Evolutionary conservation across 2,888 invertebrate genomes (phyloP), one percentile per base, ranked within the genome.

Genomic region (Phyto melanocephala): DNA sequence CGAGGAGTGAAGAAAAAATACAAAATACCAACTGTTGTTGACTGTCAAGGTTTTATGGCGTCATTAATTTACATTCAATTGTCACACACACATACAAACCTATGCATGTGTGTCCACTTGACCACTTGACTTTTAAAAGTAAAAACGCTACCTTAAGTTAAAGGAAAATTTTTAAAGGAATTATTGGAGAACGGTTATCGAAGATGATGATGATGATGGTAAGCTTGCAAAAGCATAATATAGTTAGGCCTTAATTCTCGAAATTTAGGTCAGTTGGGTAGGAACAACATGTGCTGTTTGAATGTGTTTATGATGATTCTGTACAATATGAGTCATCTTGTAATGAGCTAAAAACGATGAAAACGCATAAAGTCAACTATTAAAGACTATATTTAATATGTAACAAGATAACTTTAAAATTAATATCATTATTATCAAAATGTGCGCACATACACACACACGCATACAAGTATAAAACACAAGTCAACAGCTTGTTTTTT

Each of bases 11-110:
- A n/a, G n/a, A n/a, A n/a, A n/a, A n/a, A n/a, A n/a, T n/a, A n/a
- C n/a, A n/a, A n/a, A 75, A 60, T 11, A 68, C 13, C 37, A 76
- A 60, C 68, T 68, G 52, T 54, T 76, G 33, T 24, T 70, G 68
- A 17, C 54, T 52, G 60, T 52, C 68, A 77, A 70, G 52, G 33
- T 76, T 72, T 74, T 50, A 60, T 81, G 81, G 81, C 81, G 81
- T 78, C 81, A 70, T 78, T 75, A 81, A 75, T 81, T 35, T 52
- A 70, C 20, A 71, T 67, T 13, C 71, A 63, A 63, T 50, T 42
- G 52, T 47, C 17, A 58, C 45, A 37, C 42, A 47, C 11, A 42
- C 15, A 54, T 28, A 56, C 13, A 35, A 37, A 11, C n/a, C 6
- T 50, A n/a, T 11, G 28, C 47, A n/a, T 47, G 7, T 58, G 13